Conservation (phyloP, 2,888 invertebrate species). For the Gymnoscelis rufifasciata region DNA sequence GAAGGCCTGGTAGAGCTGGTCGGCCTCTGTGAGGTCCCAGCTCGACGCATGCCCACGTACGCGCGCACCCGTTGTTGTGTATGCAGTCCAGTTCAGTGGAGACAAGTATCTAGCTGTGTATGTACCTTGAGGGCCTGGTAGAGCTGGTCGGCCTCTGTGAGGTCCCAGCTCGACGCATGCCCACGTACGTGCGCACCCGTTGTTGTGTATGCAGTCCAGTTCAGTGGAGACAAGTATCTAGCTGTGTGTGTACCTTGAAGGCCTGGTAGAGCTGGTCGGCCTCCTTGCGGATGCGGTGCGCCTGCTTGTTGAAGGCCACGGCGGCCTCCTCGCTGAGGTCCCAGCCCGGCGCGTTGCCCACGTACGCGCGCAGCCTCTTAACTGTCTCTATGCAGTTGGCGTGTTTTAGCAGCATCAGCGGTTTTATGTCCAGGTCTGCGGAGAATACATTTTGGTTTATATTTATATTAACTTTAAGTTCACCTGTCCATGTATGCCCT, state of each 20-base stretch:
- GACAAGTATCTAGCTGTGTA: no score
- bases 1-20: no score
- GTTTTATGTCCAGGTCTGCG: constrained; percentile 79
- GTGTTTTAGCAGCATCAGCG: constrained; percentile 89
- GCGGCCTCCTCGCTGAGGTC: constrained; percentile 80
- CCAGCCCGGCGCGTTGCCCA: constrained; percentile 89
- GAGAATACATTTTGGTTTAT: neutral
- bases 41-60: no score
- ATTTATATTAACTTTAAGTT: no score
- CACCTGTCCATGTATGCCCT: no score
- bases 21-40: no score
- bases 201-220: neutral
- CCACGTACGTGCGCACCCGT: no score
- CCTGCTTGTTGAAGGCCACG: constrained; percentile 82
- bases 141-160: no score
- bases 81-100: no score
- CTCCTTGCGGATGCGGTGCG: constrained; percentile 83
- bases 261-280: constrained; percentile 76
- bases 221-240: no score
- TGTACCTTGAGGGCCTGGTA: neutral
- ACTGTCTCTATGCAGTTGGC: constrained; percentile 88
- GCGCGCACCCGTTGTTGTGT: no score
- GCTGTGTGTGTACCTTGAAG: constrained; percentile 66
- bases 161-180: no score
- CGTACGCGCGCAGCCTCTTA: constrained; percentile 86